These are phyloP conservation scores for Nyctibius grandis DNA, from an alignment of 2,797 vertebrate genomes.

Conservation along the genomic window DNA sequence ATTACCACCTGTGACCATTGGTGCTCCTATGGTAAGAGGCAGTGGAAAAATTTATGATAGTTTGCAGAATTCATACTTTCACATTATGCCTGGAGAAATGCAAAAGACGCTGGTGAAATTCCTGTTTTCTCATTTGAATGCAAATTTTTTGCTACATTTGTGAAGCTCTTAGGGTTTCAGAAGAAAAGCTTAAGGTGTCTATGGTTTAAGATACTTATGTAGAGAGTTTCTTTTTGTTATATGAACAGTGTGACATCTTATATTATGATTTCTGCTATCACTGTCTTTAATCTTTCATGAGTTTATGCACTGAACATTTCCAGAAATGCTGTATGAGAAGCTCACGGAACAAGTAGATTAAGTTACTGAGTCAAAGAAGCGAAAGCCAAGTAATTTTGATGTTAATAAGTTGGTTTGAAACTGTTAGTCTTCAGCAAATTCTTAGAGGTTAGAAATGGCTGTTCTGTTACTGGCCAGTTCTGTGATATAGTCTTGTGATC, in stretches of 20 bases:
- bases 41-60: background rate
- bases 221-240: background rate
- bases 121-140: background rate
- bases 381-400: background rate
- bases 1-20: background rate
- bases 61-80: background rate
- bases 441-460: background rate
- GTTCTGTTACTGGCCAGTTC: background rate
- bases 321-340: background rate
- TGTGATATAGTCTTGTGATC: background rate
- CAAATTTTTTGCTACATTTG: background rate
- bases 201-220: background rate
- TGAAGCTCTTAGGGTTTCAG: background rate
- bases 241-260: background rate
- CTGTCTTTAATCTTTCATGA: background rate
- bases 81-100: background rate
- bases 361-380: background rate
- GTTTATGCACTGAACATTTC: background rate
- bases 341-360: background rate
- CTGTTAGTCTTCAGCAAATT: background rate
- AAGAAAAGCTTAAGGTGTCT: background rate
- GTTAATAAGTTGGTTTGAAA: background rate
- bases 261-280: background rate
- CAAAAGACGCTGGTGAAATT: background rate
- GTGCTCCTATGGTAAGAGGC: background rate